Percentiles rank a stretch among this genome's conserved stretches.
phyloP scores from a whole-genome alignment of 2,113 vertebrate genomes.

The Tonatia bakeri region DNA sequence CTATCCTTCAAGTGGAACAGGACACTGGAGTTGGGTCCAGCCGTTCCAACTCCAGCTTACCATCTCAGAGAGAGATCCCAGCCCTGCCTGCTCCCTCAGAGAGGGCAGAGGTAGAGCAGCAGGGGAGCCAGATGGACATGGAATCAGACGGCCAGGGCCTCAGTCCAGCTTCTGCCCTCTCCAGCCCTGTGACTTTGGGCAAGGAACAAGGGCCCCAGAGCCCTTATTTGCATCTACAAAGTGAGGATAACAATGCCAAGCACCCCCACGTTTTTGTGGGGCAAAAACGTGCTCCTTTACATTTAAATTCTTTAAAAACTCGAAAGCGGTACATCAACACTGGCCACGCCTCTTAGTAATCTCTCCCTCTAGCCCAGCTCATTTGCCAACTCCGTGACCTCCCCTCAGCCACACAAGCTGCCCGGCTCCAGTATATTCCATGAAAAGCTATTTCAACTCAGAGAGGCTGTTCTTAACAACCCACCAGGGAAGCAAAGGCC shows the following conservation, averaged over 20 bases:
- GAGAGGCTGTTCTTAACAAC: background rate
- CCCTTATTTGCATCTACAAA: background rate
- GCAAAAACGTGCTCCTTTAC: background rate
- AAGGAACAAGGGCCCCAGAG: background rate
- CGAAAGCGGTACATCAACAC: background rate
- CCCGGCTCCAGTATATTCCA: background rate
- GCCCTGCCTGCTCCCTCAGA: background rate
- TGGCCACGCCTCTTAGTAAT: background rate
- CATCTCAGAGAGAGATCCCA: background rate
- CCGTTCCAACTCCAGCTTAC: background rate
- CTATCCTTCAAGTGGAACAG: background rate
- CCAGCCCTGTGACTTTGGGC: background rate
- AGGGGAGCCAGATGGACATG: accelerated
- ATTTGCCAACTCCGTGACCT: background rate
- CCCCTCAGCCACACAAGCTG: background rate
- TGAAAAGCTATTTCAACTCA: background rate
- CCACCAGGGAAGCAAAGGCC: background rate
- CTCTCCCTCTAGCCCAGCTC: background rate
- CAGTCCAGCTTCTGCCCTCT: background rate
- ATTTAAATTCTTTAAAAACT: background rate
- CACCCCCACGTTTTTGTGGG: background rate
- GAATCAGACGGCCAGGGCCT: background rate
- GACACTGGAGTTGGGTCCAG: background rate
- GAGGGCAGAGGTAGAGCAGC: background rate
- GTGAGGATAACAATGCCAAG: background rate